phyloP scores from a whole-genome alignment of 1,140 invertebrate species.

The Caenorhabditis brenneri region DNA sequence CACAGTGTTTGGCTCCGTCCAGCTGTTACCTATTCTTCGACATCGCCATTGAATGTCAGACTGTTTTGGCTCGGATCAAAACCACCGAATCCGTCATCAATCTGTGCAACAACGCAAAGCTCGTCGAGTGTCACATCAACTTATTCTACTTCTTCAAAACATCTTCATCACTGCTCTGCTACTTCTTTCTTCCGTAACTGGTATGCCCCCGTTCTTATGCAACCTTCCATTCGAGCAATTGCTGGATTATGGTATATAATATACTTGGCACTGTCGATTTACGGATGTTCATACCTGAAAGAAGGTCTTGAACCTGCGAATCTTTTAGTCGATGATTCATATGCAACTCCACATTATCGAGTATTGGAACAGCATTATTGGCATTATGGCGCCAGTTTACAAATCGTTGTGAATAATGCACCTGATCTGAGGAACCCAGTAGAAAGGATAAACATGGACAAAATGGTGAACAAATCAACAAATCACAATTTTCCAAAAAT shows the following conservation, averaged over 20 bases:
- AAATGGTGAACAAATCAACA: slow-evolving; percentile 74
- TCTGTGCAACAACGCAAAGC: not conserved
- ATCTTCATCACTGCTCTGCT: slow-evolving; percentile 56
- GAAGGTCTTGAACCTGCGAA: slow-evolving; percentile 70
- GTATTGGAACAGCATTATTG: slow-evolving; percentile 70
- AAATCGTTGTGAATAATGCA: slow-evolving; percentile 83
- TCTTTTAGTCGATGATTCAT: slow-evolving; percentile 68
- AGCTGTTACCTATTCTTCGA: slow-evolving; percentile 19
- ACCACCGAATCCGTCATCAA: not conserved
- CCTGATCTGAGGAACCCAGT: slow-evolving; percentile 84
- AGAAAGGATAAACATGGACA: slow-evolving; percentile 81
- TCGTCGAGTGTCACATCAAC: not conserved
- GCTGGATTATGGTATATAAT: slow-evolving; percentile 65
- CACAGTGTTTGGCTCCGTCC: slow-evolving; percentile 63
- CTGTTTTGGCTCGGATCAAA: slow-evolving; percentile 19
- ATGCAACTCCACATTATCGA: slow-evolving; percentile 69
- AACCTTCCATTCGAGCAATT: slow-evolving; percentile 61
- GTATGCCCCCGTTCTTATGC: slow-evolving; percentile 68
- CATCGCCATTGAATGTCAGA: slow-evolving; percentile 47
- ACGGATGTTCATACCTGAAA: slow-evolving; percentile 67
- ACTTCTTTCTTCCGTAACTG: slow-evolving; percentile 66
- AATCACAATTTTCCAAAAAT: too few relatives aligned
- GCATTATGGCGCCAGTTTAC: slow-evolving; percentile 70
- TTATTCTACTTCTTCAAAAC: slow-evolving; percentile 56
- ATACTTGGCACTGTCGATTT: slow-evolving; percentile 65